phyloP scores from a whole-genome alignment of 2,113 vertebrate species.

The Cavia porcellus region DNA sequence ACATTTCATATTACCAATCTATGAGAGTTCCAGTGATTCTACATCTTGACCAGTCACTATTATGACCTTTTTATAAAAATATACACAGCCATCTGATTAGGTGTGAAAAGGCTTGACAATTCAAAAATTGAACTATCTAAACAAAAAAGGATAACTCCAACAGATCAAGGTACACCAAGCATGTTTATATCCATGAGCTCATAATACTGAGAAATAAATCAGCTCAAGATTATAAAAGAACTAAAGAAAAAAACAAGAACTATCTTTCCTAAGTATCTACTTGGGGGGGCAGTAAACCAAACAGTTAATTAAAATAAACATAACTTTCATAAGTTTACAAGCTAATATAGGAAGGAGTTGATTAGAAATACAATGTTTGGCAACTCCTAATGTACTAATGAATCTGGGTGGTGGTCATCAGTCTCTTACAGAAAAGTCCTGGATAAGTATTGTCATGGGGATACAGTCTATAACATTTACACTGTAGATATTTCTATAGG shows the following conservation, averaged over 20 bases:
- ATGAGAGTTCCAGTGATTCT: neutral
- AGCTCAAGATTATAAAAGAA: constrained; percentile 13
- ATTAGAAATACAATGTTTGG: neutral
- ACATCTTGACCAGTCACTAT: neutral
- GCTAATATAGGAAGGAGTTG: neutral
- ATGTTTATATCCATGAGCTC: neutral
- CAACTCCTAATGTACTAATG: neutral
- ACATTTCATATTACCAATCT: neutral
- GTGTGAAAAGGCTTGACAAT: neutral
- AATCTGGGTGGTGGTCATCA: neutral
- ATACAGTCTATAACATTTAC: neutral
- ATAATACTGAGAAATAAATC: constrained; percentile 19
- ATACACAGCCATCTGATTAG: neutral
- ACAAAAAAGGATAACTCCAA: constrained; percentile 8
- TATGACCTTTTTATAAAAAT: neutral
- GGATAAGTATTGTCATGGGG: neutral
- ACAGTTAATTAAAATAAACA: neutral
- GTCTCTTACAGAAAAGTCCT: neutral
- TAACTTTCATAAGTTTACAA: neutral
- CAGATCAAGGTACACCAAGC: neutral
- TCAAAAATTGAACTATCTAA: neutral
- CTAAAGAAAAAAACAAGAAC: neutral
- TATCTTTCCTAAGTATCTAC: neutral
- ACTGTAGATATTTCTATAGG: neutral
- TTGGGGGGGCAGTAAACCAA: neutral